phyloP scores from a whole-genome alignment of 2,888 invertebrate genomes.

The Chloroclysta siterata region DNA sequence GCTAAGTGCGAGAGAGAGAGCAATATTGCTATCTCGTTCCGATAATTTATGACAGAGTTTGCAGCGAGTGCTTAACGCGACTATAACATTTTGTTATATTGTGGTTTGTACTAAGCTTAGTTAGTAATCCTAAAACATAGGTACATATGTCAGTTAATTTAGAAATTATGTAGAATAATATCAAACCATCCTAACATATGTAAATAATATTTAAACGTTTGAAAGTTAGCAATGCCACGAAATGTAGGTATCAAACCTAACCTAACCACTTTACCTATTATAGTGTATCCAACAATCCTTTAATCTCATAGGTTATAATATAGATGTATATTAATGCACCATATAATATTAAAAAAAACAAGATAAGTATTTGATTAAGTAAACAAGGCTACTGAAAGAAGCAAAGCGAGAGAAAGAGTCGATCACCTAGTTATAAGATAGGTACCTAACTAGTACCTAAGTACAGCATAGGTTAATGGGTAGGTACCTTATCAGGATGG shows the following conservation, averaged over 20 bases:
- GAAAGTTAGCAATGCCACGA: neutral
- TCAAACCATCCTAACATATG: neutral
- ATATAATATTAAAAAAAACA: constrained; percentile 50
- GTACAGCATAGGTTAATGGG: constrained; percentile 42
- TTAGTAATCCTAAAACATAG: neutral
- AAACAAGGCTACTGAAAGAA: constrained; percentile 39
- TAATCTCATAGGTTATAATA: constrained; percentile 43
- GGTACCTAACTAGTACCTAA: constrained; percentile 1
- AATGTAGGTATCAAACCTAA: constrained; percentile 3
- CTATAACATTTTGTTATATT: constrained; percentile 19
- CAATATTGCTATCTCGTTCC: too few relatives aligned
- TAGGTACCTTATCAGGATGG: constrained; percentile 28
- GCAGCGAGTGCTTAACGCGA: too few relatives aligned
- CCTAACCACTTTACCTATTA: neutral
- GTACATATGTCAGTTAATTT: neutral
- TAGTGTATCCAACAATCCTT: constrained; percentile 53
- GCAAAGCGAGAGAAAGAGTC: constrained; percentile 53
- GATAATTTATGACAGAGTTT: too few relatives aligned
- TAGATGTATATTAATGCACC: constrained; percentile 58
- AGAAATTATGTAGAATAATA: neutral
- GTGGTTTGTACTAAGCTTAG: constrained; percentile 1
- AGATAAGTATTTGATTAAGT: constrained; percentile 48
- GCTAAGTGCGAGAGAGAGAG: too few relatives aligned
- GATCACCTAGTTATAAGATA: constrained; percentile 23
- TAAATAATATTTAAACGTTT: neutral